Conservation (phyloP, 1,140 invertebrate species). For the Orius laevigatus region DNA sequence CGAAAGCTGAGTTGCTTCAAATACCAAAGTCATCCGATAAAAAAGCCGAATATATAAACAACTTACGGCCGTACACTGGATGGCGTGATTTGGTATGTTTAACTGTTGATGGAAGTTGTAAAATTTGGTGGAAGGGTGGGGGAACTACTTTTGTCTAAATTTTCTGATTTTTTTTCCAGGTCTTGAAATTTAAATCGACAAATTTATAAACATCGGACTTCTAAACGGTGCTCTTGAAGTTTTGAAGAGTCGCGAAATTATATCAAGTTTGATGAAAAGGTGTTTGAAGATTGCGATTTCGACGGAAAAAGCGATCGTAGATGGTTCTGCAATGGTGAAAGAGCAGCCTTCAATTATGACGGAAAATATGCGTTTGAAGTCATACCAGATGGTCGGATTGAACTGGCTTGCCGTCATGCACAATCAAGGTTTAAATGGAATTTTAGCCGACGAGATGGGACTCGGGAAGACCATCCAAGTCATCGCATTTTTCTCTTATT, state of each 20-base stretch:
- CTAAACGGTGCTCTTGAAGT: slow-evolving; percentile 54
- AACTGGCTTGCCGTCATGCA: slow-evolving; percentile 89
- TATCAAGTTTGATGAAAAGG: slow-evolving; percentile 54
- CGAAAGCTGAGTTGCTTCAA: slow-evolving; percentile 42
- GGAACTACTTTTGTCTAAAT: background rate
- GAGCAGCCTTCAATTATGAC: slow-evolving; percentile 44
- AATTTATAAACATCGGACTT: slow-evolving; percentile 48
- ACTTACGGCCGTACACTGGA: slow-evolving; percentile 45
- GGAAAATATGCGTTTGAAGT: slow-evolving; percentile 50
- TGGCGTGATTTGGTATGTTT: slow-evolving; percentile 50
- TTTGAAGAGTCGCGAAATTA: slow-evolving; percentile 47
- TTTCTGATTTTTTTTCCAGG: slow-evolving; percentile 25
- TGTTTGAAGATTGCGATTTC: slow-evolving; percentile 51
- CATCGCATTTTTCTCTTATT: slow-evolving; percentile 73
- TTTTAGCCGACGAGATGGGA: slow-evolving; percentile 84
- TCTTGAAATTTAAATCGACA: slow-evolving; percentile 48
- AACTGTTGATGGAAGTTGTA: too few species aligned
- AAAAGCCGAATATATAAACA: slow-evolving; percentile 49
- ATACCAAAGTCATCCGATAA: slow-evolving; percentile 55
- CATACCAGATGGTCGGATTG: slow-evolving; percentile 83
- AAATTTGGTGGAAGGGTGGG: background rate
- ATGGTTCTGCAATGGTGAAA: slow-evolving; percentile 42
- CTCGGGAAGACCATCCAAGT: slow-evolving; percentile 83
- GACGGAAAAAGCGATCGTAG: slow-evolving; percentile 53
- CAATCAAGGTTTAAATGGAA: slow-evolving; percentile 79